Conservation (phyloP, 2,797 vertebrate genomes). For the Propithecus deckenii region DNA sequence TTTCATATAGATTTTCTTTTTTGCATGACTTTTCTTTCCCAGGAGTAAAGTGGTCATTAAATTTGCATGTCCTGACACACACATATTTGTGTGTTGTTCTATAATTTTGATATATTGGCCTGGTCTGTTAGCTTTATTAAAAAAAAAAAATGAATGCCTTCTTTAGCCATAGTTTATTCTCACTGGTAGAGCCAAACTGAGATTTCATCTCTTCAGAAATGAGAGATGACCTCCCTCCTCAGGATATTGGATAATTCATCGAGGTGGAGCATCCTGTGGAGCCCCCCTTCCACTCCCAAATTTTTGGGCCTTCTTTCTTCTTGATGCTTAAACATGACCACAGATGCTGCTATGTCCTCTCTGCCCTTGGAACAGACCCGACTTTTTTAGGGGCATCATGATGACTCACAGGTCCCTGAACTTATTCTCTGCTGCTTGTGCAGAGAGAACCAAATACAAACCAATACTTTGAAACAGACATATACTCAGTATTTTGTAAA, state of each 20-base stretch:
- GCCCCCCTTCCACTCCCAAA: background rate
- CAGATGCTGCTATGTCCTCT: background rate
- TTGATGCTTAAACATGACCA: background rate
- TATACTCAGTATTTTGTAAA: background rate
- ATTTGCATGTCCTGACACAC: background rate
- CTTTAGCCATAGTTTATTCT: background rate
- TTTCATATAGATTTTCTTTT: background rate
- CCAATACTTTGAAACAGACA: background rate
- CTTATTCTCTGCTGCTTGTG: background rate
- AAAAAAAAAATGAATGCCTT: background rate
- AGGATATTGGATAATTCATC: background rate
- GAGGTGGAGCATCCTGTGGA: background rate
- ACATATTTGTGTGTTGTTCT: background rate
- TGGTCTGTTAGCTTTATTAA: background rate
- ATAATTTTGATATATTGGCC: background rate
- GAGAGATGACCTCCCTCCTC: background rate
- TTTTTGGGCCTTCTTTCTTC: background rate
- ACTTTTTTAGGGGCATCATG: background rate
- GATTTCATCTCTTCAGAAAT: background rate
- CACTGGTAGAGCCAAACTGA: background rate
- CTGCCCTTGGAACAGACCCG: background rate
- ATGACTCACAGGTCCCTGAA: background rate
- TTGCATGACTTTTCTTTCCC: constrained; percentile 14
- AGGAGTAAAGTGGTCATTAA: background rate
- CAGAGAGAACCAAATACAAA: background rate